Evolutionary conservation across 1,140 invertebrate species (phyloP), one percentile per base, ranked within the genome.

Genomic region (Dermatophagoides farinae): DNA sequence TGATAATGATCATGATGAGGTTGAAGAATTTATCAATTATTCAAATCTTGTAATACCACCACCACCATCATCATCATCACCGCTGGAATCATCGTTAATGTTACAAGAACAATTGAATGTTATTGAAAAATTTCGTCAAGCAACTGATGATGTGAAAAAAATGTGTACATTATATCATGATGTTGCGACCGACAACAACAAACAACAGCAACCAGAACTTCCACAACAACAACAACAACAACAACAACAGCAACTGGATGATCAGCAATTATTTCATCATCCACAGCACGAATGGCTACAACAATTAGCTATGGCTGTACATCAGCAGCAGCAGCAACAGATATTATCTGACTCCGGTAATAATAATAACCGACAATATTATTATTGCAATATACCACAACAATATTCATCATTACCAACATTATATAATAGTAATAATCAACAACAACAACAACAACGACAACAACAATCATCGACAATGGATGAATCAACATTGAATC

Each of bases 41-140:
- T 80, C 82, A 0, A 53, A 62, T 41, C 83, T 82, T 61, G 85
- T 86, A 40, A 86, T 86, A 67, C 85, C 84, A 40, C 84, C 84
- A 4, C 85, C 85, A 0, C 84, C 85, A 0, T 68, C 72, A 2
- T 74, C 75, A 0, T 72, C 73, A 8, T 61, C 55, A 12, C 54
- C 62, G 4, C 55, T 31, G 8, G 31, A 31, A 31, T 31, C 8
- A 31, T 31, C 31, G 8, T 31, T 8, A 31, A 31, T 60, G 43
- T 61, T 62, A 11, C 52, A 64, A 52, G 55, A 53, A 16, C 65
- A 66, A 47, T 47, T 62, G 20, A 66, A 67, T 43, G 61, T 66
- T 41, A 69, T 66, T 9, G 63, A 60, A 16, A 61, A 58, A n/a
- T 65, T 64, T 57, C 67, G 64, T 65, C 63, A 61, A 38, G 66